A percentile compares a stretch with the other conserved stretches of the same genome.
Conservation (phyloP, 2,888 invertebrate species). For the Vanessa cardui region DNA sequence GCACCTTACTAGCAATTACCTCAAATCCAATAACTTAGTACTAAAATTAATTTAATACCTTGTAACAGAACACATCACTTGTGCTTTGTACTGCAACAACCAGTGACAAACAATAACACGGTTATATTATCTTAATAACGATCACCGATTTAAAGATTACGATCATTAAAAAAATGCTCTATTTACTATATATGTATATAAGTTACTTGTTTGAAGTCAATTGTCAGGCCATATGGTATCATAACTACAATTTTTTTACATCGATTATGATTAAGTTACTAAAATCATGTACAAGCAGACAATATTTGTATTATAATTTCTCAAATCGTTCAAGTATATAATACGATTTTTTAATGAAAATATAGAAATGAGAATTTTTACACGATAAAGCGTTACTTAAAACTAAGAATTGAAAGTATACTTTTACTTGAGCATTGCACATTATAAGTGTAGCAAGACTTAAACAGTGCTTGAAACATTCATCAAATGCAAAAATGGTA, state of each 20-base stretch:
- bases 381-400: constrained; percentile 16
- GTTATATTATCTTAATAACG: constrained; percentile 14
- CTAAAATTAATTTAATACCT: constrained; percentile 21
- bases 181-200: too few relatives aligned
- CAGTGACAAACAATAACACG: constrained; percentile 53
- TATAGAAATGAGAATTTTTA: background rate
- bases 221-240: background rate
- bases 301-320: background rate
- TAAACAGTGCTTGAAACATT: constrained; percentile 21
- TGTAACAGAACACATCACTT: constrained; percentile 46
- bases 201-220: background rate
- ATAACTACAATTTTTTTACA: background rate
- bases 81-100: constrained; percentile 62
- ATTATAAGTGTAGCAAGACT: constrained; percentile 22
- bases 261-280: background rate
- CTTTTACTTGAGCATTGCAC: constrained; percentile 39
- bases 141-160: background rate
- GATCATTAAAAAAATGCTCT: too few relatives aligned
- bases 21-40: constrained; percentile 40
- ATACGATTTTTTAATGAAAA: background rate
- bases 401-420: constrained; percentile 33
- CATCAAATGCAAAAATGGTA: constrained; percentile 29
- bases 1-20: constrained; percentile 62
- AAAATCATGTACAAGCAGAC: too few relatives aligned
- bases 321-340: background rate